A percentile compares a stretch with the other conserved stretches of the same genome.
Evolutionary conservation across 2,797 vertebrate genomes (phyloP).

Genomic region (Tragopan temminckii): DNA sequence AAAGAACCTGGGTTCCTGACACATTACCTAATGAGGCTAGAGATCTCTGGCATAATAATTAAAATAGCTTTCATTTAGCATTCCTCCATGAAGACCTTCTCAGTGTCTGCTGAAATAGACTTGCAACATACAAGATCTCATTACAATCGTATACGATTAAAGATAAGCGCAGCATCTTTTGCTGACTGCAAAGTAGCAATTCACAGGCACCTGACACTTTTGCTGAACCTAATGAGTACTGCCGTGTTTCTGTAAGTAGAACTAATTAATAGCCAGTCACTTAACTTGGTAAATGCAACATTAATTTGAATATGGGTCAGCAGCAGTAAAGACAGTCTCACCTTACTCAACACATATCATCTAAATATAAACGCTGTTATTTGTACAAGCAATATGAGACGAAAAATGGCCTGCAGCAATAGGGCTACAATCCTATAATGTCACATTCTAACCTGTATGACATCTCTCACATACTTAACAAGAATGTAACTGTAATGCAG

Average conservation of each 20-base stretch:
- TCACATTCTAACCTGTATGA: not conserved
- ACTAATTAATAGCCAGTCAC: constrained; percentile 44
- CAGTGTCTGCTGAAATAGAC: constrained; percentile 43
- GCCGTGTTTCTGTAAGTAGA: constrained; percentile 65
- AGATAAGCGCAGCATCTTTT: constrained; percentile 24
- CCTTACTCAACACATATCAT: constrained; percentile 45
- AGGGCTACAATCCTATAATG: not conserved
- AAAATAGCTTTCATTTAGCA: constrained; percentile 36
- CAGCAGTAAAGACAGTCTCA: constrained; percentile 21
- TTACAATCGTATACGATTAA: constrained; percentile 6
- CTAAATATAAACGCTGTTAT: constrained; percentile 73
- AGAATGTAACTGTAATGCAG: not conserved
- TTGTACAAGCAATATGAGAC: constrained; percentile 30
- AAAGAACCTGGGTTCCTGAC: not conserved
- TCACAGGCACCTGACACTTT: constrained; percentile 6
- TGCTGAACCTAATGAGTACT: constrained; percentile 14
- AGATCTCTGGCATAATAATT: not conserved
- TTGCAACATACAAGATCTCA: not conserved
- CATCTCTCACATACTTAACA: not conserved
- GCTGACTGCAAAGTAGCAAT: not conserved
- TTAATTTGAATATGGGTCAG: constrained; percentile 72
- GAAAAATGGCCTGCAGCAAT: not conserved
- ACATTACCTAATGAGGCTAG: constrained; percentile 28
- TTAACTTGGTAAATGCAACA: constrained; percentile 59
- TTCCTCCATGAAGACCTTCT: constrained; percentile 36